Base-by-base conservation (phyloP, 2,888 invertebrate species). In the Colostygia pectinataria region DNA sequence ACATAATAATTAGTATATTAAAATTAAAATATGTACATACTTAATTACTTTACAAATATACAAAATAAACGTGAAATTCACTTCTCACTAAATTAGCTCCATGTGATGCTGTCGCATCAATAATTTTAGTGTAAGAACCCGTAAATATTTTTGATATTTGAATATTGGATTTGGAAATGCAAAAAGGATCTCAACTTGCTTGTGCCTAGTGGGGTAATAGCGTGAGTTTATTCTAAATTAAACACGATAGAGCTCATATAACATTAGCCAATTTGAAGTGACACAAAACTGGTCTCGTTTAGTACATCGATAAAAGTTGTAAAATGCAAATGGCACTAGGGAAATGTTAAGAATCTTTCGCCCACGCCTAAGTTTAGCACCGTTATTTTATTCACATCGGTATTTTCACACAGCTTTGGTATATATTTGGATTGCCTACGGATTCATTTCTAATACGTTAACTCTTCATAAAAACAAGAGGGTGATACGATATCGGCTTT, bases 301-400 rank as follows among this genome's bases (percentile, higher is more conserved):
- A 79, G 71, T 74, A 82, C 83, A 80, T 71, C 80, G 83, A 84
- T 86, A 85, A 82, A 88, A 84, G 83, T 83, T 85, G 87, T 88
- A 82, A 88, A 86, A 89, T 89, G 88, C 81, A 85, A 88, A 89
- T 88, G 72, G 76, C 66, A 59, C 73, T 79, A 83, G 80, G 83
- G 80, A 84, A 84, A 84, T 84, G 83, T 78, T 80, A 80, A 80
- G 80, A 87, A 84, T 83, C 77, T 76, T 70, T 77, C 80, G 74
- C 87, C 88, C 79, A 86, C 85, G 65, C 72, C 65, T 53, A 61
- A 57, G 55, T 61, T 65, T 61, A 60, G 71, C 59, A 73, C 85
- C 83, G 85, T 85, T 85, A 85, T 59, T 73, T 76, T 77, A 75
- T 77, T 77, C 71, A 74, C 74, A 70, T 71, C 73, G 64, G 75